Evolutionary conservation across 92 coral and sea anemone species (phyloP), one percentile per base, ranked within the genome.

Genomic region (Epizoanthus illoricatus): DNA sequence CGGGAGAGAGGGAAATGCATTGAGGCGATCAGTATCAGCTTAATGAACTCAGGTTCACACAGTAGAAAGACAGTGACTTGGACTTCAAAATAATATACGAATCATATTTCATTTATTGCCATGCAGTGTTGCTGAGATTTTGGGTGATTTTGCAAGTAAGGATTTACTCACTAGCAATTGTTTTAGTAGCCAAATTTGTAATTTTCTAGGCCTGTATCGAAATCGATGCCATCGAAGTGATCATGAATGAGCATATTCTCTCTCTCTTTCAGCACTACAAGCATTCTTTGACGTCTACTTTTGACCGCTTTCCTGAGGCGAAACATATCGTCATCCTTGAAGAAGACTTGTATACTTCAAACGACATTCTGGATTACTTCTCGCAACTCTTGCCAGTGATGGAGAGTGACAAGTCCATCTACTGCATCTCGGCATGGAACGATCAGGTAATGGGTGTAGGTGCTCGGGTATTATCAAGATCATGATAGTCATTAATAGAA

Each of bases 341-440:
- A 84, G 98, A 95, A 84, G 98, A 95, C 75, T 86, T 95, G 63
- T 97, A 95, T 12, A 84, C 92, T 3, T 95, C 98, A 19, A 91
- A 76, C 55, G 98, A 95, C 75, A 93, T 93, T 71, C 75, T 95
- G 57, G 89, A 88, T 28, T 95, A 87, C 85, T 95, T 95, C 69
- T 80, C 89, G 21, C 98, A 95, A 75, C 87, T 95, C 8, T 79
- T 95, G 40, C 98, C 98, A 3, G 88, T 95, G 21, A 87, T 93
- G 80, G 98, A 95, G 41, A 91, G 87, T 17, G 98, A 95, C 75
- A 89, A 91, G 61, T 93, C 96, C 68, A 75, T 95, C 72, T 95
- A 94, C 66, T 95, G 98, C 72, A 90, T 95, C 73, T 95, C 98
- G 60, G 98, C 98, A 66, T 95, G 98, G 98, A 95, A 95, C 69